phyloP scores from a whole-genome alignment of 2,113 vertebrate species.

The Rhea americana region DNA sequence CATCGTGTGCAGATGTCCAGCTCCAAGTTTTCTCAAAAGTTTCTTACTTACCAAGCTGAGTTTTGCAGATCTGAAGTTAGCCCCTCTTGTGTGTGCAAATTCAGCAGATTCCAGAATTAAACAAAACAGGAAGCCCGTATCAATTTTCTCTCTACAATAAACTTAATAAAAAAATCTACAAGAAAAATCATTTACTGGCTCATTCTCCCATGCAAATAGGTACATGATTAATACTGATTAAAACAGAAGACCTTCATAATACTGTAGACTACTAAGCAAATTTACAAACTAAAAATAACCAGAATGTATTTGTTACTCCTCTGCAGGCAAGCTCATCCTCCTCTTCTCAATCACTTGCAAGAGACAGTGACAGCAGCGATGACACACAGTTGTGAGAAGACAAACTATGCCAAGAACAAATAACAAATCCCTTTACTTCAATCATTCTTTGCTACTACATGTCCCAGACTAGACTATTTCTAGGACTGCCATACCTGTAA shows the following conservation, averaged over 20 bases:
- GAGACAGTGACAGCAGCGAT: slow-evolving; percentile 4
- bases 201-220: not conserved
- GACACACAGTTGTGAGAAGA: slow-evolving; percentile 70
- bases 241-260: not conserved
- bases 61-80: not conserved
- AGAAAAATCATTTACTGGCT: not conserved
- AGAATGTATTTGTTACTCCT: not conserved
- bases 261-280: not conserved
- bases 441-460: not conserved
- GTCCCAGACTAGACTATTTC: not conserved
- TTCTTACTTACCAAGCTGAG: not conserved
- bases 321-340: slow-evolving; percentile 68
- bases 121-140: not conserved
- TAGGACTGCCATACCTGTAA: not conserved
- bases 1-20: not conserved
- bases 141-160: not conserved
- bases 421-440: not conserved
- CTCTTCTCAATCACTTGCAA: slow-evolving; percentile 68
- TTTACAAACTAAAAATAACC: slow-evolving; percentile 37
- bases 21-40: not conserved
- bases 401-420: not conserved
- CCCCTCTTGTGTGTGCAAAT: not conserved
- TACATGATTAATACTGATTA: not conserved
- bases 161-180: not conserved
- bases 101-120: not conserved